Conservation (phyloP, 2,888 invertebrate species). For the Trichogramma dendrolimi region DNA sequence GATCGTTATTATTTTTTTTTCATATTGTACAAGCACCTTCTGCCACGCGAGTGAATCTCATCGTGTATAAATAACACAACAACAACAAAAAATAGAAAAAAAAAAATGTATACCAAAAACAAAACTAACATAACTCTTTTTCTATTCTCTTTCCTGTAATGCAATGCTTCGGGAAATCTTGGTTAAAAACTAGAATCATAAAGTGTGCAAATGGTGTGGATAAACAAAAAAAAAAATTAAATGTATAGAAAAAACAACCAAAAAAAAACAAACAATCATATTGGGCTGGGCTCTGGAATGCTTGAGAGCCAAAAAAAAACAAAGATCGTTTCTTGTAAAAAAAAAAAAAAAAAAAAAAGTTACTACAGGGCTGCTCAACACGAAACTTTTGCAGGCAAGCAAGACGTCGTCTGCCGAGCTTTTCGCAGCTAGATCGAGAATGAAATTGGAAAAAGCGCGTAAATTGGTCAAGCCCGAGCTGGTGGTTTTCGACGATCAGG, state of each 20-base stretch:
- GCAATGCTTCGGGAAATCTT: slow-evolving; percentile 30
- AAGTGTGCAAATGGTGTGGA: slow-evolving; percentile 22
- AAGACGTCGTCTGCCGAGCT: slow-evolving; percentile 39
- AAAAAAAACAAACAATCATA: neutral
- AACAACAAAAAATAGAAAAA: slow-evolving; percentile 1
- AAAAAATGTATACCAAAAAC: slow-evolving; percentile 11
- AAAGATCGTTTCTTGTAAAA: neutral
- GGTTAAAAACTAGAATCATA: slow-evolving; percentile 19
- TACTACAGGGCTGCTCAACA: slow-evolving; percentile 15
- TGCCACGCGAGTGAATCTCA: slow-evolving; percentile 11
- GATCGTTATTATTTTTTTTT: too few species aligned
- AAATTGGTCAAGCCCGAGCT: slow-evolving; percentile 44
- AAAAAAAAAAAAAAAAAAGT: slow-evolving; percentile 4
- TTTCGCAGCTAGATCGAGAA: slow-evolving; percentile 43
- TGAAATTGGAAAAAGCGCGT: slow-evolving; percentile 46
- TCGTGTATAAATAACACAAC: neutral
- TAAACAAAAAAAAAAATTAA: neutral
- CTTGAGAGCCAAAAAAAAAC: slow-evolving; percentile 11
- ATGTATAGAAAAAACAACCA: slow-evolving; percentile 4
- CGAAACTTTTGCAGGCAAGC: slow-evolving; percentile 44
- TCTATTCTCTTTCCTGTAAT: slow-evolving; percentile 25
- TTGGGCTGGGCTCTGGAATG: slow-evolving; percentile 19
- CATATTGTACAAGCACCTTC: neutral
- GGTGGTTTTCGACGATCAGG: slow-evolving; percentile 25
- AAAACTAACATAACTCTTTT: slow-evolving; percentile 23